Evolutionary conservation across 2,113 vertebrate genomes (phyloP).

Genomic region (Lontra canadensis): DNA sequence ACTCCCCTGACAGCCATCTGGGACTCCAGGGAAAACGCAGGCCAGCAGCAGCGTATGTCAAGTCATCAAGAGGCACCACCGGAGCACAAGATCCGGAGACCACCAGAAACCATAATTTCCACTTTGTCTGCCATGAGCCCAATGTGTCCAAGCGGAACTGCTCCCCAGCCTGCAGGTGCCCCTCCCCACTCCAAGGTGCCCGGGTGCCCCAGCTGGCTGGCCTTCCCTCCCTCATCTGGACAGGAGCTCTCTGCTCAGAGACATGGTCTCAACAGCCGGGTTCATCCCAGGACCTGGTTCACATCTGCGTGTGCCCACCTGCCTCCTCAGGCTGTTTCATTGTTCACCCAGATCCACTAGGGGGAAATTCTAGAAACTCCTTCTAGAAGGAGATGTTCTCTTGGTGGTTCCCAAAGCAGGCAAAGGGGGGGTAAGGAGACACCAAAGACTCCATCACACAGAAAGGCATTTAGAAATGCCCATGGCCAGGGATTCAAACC

Average conservation of each 20-base stretch:
- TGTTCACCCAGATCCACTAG: not conserved
- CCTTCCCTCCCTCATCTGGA: not conserved
- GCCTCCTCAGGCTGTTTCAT: not conserved
- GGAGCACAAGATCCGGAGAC: no score
- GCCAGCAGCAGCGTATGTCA: not conserved
- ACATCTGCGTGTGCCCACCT: fast-evolving
- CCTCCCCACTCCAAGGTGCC: fast-evolving
- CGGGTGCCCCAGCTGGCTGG: not conserved
- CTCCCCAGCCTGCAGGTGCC: not conserved
- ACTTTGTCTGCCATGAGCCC: not conserved
- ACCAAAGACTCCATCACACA: not conserved
- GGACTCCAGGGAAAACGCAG: not conserved
- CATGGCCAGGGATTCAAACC: not conserved
- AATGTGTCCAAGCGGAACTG: no score
- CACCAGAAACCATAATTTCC: no score
- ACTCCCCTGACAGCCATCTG: fast-evolving
- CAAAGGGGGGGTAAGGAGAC: no score
- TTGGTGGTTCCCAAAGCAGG: not conserved
- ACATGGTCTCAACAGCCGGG: not conserved
- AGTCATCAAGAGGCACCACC: not conserved
- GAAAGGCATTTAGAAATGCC: not conserved
- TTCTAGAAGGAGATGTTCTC: not conserved
- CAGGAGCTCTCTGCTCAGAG: not conserved
- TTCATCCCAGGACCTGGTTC: not conserved
- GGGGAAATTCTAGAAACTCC: not conserved